A percentile compares a stretch with the other conserved stretches of the same genome.
Conservation (phyloP, 2,113 vertebrate genomes). For the Gallinago jamesoni region DNA sequence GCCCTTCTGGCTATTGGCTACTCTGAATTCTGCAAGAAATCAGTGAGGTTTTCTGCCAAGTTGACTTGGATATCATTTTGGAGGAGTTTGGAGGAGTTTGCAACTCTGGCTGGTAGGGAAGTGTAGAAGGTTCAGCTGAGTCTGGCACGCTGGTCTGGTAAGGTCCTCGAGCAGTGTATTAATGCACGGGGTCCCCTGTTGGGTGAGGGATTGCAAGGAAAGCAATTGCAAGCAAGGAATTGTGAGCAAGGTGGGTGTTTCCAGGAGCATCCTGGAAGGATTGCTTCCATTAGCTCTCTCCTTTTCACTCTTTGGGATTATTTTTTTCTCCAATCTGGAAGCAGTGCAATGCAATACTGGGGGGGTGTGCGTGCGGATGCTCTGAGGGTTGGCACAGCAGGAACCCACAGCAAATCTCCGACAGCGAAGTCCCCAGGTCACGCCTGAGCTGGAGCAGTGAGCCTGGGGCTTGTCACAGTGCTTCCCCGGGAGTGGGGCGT, state of each 20-base stretch:
- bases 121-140: neutral
- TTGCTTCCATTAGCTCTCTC: neutral
- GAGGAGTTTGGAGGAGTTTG: neutral
- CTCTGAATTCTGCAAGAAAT: neutral
- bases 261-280: neutral
- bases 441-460: neutral
- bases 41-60: neutral
- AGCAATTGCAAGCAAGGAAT: neutral
- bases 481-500: fast-evolving
- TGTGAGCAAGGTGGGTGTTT: neutral
- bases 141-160: neutral
- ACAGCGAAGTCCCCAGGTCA: fast-evolving
- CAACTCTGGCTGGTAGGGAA: neutral
- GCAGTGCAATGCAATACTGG: neutral
- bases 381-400: fast-evolving
- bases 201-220: neutral
- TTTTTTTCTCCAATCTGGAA: neutral
- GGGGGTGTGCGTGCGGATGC: neutral
- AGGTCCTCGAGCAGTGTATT: neutral
- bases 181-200: neutral
- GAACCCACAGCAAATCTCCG: neutral
- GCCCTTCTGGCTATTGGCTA: neutral
- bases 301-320: neutral
- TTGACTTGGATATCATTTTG: neutral
- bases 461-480: fast-evolving